Evolutionary conservation across 2,888 invertebrate species (phyloP), one percentile per base, ranked within the genome.

Genomic region (Rugalucina vietnamica): DNA sequence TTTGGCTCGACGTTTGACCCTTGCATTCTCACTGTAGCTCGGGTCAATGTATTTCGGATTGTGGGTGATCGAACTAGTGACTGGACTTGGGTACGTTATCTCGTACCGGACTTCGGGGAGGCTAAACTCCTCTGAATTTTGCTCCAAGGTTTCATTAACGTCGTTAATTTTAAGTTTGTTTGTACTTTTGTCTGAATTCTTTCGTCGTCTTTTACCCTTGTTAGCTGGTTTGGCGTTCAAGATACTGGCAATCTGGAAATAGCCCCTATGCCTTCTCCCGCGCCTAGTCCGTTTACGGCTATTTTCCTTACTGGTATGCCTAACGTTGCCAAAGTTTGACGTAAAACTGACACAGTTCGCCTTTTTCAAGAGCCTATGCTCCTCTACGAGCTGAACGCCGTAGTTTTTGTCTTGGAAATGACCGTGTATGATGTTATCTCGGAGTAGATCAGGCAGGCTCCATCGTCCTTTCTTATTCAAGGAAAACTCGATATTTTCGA

Each of bases 41-140:
- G 69, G 32, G 18, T 83, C 83, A 29, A 91, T 83, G 32, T 82
- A 85, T 79, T 91, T 89, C 5, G 85, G 76, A 70, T 89, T 88
- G 73, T 90, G 90, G 1, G 86, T 81, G 8, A 90, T 57, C 10
- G 88, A 90, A 60, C 87, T 89, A 32, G 85, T 81, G 0, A 49
- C 75, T 21, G 90, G 89, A 72, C 84, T 77, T 34, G 90, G 90
- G 43, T 86, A 85, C 27, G 80, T 43, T 10, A 90, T 85, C 27
- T 91, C 88, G 29, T 88, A 89, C 27, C 81, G 60, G 10, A 91
- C 39, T 34, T 85, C 85, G 12, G 81, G 79, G 36, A 69, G 5
- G 12, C 34, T 5, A 18, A 14, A 18, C 3, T 60, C 21, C 2
- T 73, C 60, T 21, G 69, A 69, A 10, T 14, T 4, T 5, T 27